Base-by-base conservation (phyloP, 2,113 vertebrate species). In the Solea senegalensis region DNA sequence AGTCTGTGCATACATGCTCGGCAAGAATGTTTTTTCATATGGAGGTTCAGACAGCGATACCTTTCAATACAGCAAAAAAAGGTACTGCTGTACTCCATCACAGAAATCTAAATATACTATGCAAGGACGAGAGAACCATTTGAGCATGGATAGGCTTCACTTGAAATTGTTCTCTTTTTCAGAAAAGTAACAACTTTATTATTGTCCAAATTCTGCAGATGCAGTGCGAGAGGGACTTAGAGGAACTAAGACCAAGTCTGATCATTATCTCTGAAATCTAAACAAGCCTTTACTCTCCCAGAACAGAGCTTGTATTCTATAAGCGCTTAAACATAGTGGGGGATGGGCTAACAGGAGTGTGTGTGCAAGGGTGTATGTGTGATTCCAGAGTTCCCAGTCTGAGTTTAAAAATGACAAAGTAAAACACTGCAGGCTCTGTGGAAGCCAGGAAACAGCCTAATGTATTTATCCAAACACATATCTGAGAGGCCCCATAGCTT, bases 211-310 rank as follows among this genome's bases (percentile, higher is more conserved):
- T 65, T 41, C 56, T 63, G 66, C 52, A 21, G 72, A 84, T 69
- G 73, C 54, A 70, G 72, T 5, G 40, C 74, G 62, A 60, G 67
- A 70, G 73, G 63, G 72, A 73, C 84, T 68, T 52, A 27, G 58
- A 83, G 71, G 62, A 73, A 73, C 84, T 68, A 52, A 21, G 58
- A 83, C 78, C 76, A 69, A 83, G 80, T 61, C 40, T 74, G 90
- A 92, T 92, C 85, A 85, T 90, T 91, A 92, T 92, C 91, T 89
- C 81, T 28, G 74, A 84, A 89, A 92, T 88, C 87, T 92, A 92
- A 92, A 92, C 90, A 92, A 85, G 80, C 76, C 82, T 86, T 79
- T 85, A 79, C 91, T 88, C 86, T 92, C 89, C 88, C 88, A 82
- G 86, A 90, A 90, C 89, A 91, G 82, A 89, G 82, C 83, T 51